Evolutionary conservation across 2,797 vertebrate species (phyloP), one percentile per base, ranked within the genome.

Genomic region (Acrossocheilus wenchowensis): DNA sequence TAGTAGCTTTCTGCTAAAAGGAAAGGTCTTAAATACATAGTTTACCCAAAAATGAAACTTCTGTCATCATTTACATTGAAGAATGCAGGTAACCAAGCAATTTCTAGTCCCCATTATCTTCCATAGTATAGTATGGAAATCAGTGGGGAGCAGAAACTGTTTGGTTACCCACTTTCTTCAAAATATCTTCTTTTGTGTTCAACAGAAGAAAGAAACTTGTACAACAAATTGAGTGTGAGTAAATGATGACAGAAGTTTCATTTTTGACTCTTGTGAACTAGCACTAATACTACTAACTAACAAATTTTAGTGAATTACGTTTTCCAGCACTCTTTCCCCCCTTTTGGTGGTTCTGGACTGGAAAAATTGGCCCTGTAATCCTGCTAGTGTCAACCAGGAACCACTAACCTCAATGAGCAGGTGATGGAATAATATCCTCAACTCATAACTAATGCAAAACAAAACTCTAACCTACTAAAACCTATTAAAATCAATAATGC

Each of bases 1-100:
- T 85, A 88, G 54, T 60, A 69, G 57, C n/a, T 7, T 54, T 60
- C 78, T 73, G 75, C 52, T 80, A 69, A 69, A 36, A 69, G 78
- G n/a, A 73, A 74, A 81, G 26, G 14, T 82, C 82, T 78, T 68
- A 34, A 66, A 68, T 6, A 17, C 15, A 66, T 66, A 66, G 30
- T 34, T 34, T 17, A 34, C 30, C 30, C 64, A 68, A 68, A 34
- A 68, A 19, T 68, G 3, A 8, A 36, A 36, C 36, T 36, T 34
- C 7, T 68, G 26, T 30, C 62, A 34, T 34, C 6, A 34, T 34
- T 66, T 34, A 34, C 60, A 30, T 62, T 62, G n/a, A 62, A 14
- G 60, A 14, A 26, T 14, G 6, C 30, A 14, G 26, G 12, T 34
- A 34, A 34, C 2, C 64, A 66, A 66, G n/a, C 14, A 66, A 15